Evolutionary conservation across 2,797 vertebrate species (phyloP).

Genomic region (Pangasius krempfi): DNA sequence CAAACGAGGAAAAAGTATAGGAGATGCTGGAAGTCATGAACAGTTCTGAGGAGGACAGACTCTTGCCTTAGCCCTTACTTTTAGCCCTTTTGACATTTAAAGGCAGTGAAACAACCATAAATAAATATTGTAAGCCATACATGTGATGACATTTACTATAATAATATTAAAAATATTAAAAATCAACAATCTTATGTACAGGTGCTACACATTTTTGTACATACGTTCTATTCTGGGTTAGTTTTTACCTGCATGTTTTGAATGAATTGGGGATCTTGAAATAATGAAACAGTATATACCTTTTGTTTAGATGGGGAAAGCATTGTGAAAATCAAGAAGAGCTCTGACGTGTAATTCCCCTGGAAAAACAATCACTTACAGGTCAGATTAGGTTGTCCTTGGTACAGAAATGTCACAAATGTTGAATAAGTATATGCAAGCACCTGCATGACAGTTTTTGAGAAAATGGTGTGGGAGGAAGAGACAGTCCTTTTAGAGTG

Average conservation of each 20-base stretch:
- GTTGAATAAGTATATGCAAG: not conserved
- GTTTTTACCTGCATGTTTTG: not conserved
- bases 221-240: not conserved
- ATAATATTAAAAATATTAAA: not conserved
- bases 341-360: not conserved
- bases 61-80: not conserved
- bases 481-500: not conserved
- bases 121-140: too few relatives aligned
- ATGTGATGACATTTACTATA: not conserved
- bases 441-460: not conserved
- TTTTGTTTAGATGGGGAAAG: not conserved
- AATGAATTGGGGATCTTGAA: not conserved
- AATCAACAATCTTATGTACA: too few relatives aligned
- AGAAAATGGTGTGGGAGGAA: not conserved
- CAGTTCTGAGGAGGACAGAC: not conserved
- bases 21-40: not conserved
- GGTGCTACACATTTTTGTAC: not conserved
- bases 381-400: not conserved
- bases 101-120: too few relatives aligned
- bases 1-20: not conserved
- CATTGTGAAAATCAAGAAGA: not conserved
- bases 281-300: not conserved
- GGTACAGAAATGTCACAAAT: not conserved
- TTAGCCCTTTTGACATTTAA: not conserved
- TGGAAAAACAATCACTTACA: not conserved